Evolutionary conservation across 2,113 vertebrate genomes (phyloP), one percentile per base, ranked within the genome.

Genomic region (Dicrurus megarhynchus): DNA sequence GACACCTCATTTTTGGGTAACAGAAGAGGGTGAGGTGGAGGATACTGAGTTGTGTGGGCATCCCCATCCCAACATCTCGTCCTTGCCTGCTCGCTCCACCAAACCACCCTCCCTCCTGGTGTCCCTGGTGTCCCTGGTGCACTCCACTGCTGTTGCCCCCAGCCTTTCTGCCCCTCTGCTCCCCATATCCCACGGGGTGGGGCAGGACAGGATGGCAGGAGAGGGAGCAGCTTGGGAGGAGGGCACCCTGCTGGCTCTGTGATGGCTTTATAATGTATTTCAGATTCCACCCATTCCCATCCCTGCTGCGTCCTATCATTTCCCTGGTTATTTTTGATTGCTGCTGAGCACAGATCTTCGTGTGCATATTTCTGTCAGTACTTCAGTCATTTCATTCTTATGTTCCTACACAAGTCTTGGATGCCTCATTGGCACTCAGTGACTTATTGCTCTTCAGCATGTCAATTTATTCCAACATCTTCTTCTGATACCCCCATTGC

Each of bases 391-490:
- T 63, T 90, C 87, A 64, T 88, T 88, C 85, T 92, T 78, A 68
- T 39, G 60, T 49, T 93, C 64, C 93, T 93, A 70, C 85, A 84
- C 68, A 91, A 94, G 73, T 30, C 85, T 94, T 92, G 80, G 88
- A 86, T 78, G 49, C 61, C 65, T 75, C 56, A n/a, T 23, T 1
- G 0, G 50, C 5, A 6, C 73, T 53, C 53, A 46, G 60, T 67
- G 90, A 84, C 71, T 94, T 85, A 57, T 1, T 91, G 75, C 84
- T 93, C 67, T 83, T 95, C 55, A 65, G 19, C 7, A 13, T 69
- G 42, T 55, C 60, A 41, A 2, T 78, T 93, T 53, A 70, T 69
- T 64, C 73, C 73, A 78, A 68, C 49, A 32, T 23, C 59, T 68
- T 69, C 75, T 90, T 73, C 75, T 87, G 89, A 93, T 50, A 77